Percentiles rank a stretch among this genome's conserved stretches.
Conservation (phyloP, 2,797 vertebrate species). For the Sebastes matsubarae region DNA sequence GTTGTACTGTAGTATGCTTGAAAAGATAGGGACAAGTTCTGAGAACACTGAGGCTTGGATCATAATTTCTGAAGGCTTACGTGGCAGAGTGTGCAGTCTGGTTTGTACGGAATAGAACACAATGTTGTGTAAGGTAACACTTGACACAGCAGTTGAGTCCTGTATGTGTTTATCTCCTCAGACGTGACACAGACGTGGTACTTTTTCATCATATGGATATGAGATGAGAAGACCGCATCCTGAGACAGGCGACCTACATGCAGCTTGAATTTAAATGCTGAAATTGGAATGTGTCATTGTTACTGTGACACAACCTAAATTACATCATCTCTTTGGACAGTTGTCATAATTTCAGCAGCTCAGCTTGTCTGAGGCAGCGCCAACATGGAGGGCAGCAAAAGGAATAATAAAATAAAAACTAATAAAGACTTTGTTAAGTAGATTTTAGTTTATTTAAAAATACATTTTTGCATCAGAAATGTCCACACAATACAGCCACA, state of each 20-base stretch:
- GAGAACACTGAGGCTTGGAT: conserved; percentile 51
- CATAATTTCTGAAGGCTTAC: conserved; percentile 49
- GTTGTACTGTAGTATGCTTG: conserved; percentile 62
- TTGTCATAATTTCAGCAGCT: conserved; percentile 51
- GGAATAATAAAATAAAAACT: conserved; percentile 19
- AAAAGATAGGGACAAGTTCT: conserved; percentile 54
- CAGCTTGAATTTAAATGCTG: conserved; percentile 45
- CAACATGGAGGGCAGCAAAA: conserved; percentile 17
- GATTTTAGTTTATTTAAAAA: background rate
- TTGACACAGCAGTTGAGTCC: background rate
- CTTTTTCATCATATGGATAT: background rate
- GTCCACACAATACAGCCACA: background rate
- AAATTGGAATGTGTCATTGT: conserved; percentile 62
- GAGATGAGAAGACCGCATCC: conserved; percentile 8
- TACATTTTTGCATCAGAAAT: background rate
- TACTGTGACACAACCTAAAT: conserved; percentile 59
- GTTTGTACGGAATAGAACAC: conserved; percentile 33
- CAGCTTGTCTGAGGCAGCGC: conserved; percentile 36
- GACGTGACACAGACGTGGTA: background rate
- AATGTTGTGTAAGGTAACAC: conserved; percentile 28
- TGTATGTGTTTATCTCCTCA: background rate
- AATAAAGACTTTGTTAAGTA: background rate
- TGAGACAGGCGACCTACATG: conserved; percentile 54
- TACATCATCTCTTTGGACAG: conserved; percentile 69
- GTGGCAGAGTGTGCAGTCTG: conserved; percentile 45